These are phyloP conservation scores for Drosophila virilis DNA, from an alignment of 1,140 invertebrate genomes.

Conservation along the genomic window DNA sequence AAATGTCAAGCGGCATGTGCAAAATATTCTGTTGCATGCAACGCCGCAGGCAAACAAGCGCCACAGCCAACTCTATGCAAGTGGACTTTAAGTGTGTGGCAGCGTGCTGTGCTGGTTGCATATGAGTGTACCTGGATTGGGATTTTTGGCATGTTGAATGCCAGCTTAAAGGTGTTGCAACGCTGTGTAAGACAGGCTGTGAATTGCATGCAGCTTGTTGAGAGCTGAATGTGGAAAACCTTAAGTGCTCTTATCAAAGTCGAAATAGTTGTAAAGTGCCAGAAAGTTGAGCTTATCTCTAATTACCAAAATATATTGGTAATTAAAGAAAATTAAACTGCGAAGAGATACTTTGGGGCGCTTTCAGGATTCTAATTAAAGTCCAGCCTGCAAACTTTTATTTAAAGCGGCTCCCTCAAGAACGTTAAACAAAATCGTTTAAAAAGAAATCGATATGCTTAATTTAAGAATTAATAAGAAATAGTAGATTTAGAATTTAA, in stretches of 20 bases:
- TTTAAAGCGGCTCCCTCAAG: too few species aligned
- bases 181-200: background rate
- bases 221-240: background rate
- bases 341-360: too few species aligned
- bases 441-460: too few species aligned
- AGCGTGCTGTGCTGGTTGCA: background rate
- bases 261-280: background rate
- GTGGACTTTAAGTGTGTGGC: constrained; percentile 5
- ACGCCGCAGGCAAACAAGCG: constrained; percentile 9
- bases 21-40: constrained; percentile 75
- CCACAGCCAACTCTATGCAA: constrained; percentile 15
- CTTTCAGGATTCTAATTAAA: too few species aligned
- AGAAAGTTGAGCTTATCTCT: too few species aligned
- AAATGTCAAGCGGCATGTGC: constrained; percentile 63
- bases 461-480: too few species aligned
- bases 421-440: too few species aligned
- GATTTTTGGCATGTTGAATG: constrained; percentile 65
- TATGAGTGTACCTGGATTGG: constrained; percentile 58
- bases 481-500: too few species aligned
- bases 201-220: constrained; percentile 31
- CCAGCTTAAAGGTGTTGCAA: constrained; percentile 68
- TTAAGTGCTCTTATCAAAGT: background rate
- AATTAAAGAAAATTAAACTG: background rate
- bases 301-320: background rate
- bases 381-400: too few species aligned